Evolutionary conservation across 2,113 vertebrate species (phyloP).

Genomic region (Marcusenius ussheri): DNA sequence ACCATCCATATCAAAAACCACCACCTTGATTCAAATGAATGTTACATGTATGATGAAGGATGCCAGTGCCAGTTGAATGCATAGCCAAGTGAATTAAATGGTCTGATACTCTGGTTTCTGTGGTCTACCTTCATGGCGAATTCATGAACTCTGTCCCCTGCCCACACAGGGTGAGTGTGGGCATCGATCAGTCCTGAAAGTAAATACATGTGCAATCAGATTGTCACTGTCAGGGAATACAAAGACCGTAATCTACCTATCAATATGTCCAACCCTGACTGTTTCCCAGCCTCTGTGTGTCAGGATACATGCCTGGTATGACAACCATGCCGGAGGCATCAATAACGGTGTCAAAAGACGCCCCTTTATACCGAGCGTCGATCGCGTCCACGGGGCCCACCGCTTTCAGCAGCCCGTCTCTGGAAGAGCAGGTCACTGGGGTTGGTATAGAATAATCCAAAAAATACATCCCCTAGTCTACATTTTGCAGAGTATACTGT

Average conservation of each 20-base stretch:
- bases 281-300: background rate
- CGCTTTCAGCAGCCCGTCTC: constrained; percentile 79
- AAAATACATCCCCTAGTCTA: background rate
- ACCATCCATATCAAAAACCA: background rate
- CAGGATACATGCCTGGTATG: constrained; percentile 70
- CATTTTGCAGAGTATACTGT: background rate
- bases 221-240: background rate
- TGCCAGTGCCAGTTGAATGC: background rate
- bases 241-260: background rate
- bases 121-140: constrained; percentile 92
- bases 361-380: constrained; percentile 57
- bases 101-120: background rate
- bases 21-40: background rate
- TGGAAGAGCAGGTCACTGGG: constrained; percentile 28
- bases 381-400: constrained; percentile 72
- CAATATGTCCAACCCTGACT: background rate
- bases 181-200: constrained; percentile 87
- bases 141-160: constrained; percentile 90
- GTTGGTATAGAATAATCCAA: background rate
- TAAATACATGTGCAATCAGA: background rate
- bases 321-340: constrained; percentile 87
- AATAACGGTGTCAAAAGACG: constrained; percentile 72
- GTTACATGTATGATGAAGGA: background rate
- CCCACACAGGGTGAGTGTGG: constrained; percentile 95
- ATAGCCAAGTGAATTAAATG: background rate